Evolutionary conservation across 2,113 vertebrate species (phyloP).

Genomic region (Istiophorus platypterus): DNA sequence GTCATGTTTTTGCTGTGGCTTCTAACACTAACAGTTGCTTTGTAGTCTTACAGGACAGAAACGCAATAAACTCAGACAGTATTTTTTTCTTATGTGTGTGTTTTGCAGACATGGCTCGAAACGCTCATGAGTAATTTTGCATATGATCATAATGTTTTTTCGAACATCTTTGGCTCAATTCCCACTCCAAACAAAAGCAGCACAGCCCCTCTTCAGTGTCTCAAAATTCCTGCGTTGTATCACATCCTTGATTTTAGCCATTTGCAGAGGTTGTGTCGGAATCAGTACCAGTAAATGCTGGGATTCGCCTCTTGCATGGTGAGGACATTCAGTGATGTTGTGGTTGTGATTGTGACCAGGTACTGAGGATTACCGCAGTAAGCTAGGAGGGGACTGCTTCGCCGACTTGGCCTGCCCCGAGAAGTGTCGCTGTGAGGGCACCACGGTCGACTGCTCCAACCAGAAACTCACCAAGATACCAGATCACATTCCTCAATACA

Average conservation of each 20-base stretch:
- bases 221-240: constrained; percentile 38
- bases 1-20: constrained; percentile 45
- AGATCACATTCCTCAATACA: constrained; percentile 97
- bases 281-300: constrained; percentile 24
- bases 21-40: constrained; percentile 57
- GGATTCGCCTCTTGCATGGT: constrained; percentile 11
- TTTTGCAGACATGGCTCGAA: constrained; percentile 22
- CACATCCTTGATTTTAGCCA: neutral
- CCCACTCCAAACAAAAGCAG: constrained; percentile 9
- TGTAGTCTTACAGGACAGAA: constrained; percentile 56
- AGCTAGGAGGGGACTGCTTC: constrained; percentile 97
- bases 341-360: constrained; percentile 82
- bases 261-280: neutral
- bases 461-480: constrained; percentile 97
- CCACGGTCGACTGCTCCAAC: constrained; percentile 98
- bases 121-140: constrained; percentile 29
- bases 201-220: constrained; percentile 11
- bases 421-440: constrained; percentile 97
- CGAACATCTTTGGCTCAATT: constrained; percentile 22
- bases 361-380: constrained; percentile 98
- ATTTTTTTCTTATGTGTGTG: constrained; percentile 35
- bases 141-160: constrained; percentile 31
- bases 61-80: constrained; percentile 32
- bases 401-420: constrained; percentile 97
- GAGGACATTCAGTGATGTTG: constrained; percentile 27